These are phyloP conservation scores for Ammodytes marinus DNA, from an alignment of 2,113 vertebrate genomes.

Conservation along the genomic window DNA sequence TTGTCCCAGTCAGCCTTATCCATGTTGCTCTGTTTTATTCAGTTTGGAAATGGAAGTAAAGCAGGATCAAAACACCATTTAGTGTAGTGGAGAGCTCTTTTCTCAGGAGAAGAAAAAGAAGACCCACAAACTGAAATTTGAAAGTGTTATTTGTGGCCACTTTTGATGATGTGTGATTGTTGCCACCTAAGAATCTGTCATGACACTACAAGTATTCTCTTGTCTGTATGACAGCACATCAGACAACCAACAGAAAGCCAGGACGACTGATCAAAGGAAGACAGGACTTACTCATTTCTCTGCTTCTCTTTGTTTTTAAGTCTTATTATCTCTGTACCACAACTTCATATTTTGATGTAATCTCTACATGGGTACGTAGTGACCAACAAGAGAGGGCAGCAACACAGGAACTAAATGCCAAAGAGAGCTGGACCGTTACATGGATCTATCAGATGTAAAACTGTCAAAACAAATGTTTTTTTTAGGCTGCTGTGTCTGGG, in stretches of 20 bases:
- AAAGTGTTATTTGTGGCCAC: conserved; percentile 43
- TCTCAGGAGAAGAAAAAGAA: conserved; percentile 53
- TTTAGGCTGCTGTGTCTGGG: conserved; percentile 12
- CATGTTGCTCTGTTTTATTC: conserved; percentile 35
- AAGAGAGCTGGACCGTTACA: conserved; percentile 2
- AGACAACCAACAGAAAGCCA: conserved; percentile 65
- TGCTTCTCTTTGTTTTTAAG: conserved; percentile 45
- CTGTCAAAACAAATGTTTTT: conserved; percentile 5
- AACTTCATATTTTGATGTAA: conserved; percentile 32
- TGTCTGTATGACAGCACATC: conserved; percentile 64
- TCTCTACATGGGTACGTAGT: conserved; percentile 25
- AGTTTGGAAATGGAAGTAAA: conserved; percentile 57
- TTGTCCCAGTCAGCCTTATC: conserved; percentile 60
- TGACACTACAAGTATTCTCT: conserved; percentile 65
- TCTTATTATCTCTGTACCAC: conserved; percentile 43
- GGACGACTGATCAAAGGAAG: conserved; percentile 62
- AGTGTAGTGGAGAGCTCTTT: conserved; percentile 51
- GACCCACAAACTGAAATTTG: conserved; percentile 38
- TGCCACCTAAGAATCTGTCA: conserved; percentile 51
- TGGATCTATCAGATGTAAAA: conserved; percentile 1
- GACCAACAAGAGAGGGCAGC: background rate
- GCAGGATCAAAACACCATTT: conserved; percentile 49
- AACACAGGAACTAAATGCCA: background rate
- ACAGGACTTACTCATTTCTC: conserved; percentile 60
- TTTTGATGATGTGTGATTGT: conserved; percentile 39